phyloP scores from a whole-genome alignment of 2,797 vertebrate species.

The Fistularia tabacaria region DNA sequence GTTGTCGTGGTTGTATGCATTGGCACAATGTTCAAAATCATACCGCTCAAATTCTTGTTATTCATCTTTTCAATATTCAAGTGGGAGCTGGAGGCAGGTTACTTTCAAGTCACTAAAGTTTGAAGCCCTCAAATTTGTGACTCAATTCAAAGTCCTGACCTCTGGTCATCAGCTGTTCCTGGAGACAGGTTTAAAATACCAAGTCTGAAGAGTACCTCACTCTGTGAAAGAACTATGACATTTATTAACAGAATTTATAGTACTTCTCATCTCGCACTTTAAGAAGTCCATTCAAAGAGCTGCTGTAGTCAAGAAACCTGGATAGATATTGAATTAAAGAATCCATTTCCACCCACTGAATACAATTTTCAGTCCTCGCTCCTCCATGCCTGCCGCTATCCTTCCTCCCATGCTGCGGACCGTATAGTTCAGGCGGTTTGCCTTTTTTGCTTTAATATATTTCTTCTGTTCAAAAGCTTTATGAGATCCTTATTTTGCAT shows the following conservation, averaged over 20 bases:
- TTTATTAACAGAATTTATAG: conserved; percentile 25
- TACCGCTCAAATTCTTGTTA: too few species aligned
- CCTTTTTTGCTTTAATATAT: conserved; percentile 61
- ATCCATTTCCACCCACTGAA: conserved; percentile 29
- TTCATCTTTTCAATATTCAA: too few species aligned
- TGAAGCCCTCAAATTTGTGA: too few species aligned
- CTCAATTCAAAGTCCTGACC: too few species aligned
- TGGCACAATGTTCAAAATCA: too few species aligned
- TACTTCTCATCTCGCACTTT: conserved; percentile 22
- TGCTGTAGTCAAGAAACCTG: conserved; percentile 15
- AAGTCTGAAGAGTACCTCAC: background rate
- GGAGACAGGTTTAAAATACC: background rate
- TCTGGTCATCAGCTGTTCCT: too few species aligned
- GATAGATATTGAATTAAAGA: conserved; percentile 53
- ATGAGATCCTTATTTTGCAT: conserved; percentile 60
- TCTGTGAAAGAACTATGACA: conserved; percentile 23
- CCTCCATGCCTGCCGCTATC: conserved; percentile 34
- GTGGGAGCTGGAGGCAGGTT: too few species aligned
- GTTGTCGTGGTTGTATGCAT: too few species aligned
- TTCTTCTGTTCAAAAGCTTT: conserved; percentile 56
- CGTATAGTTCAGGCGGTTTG: conserved; percentile 45
- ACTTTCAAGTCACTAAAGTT: too few species aligned
- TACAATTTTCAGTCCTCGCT: conserved; percentile 18
- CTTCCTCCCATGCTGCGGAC: conserved; percentile 23
- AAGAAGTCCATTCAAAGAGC: conserved; percentile 33